Percentiles rank a stretch among this genome's conserved stretches.
Evolutionary conservation across 2,113 vertebrate genomes (phyloP).

Genomic region (Clupea harengus): DNA sequence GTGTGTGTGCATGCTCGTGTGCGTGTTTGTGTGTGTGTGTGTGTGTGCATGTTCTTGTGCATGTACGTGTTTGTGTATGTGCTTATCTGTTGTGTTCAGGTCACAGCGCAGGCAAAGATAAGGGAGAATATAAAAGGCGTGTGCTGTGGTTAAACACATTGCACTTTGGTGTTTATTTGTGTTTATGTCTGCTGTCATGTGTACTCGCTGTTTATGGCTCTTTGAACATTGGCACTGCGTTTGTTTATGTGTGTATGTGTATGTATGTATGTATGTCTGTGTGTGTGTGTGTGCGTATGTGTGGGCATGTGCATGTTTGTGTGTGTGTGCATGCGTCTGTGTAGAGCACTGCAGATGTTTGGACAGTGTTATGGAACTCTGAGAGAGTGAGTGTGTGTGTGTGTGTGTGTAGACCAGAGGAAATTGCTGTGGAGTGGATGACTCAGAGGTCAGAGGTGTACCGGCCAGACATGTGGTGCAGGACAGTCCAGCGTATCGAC

Average conservation of each 20-base stretch:
- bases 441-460: neutral
- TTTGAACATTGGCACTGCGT: too few species aligned
- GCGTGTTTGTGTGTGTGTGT: neutral
- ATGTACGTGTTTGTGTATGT: neutral
- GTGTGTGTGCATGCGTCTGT: neutral
- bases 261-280: neutral
- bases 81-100: too few species aligned
- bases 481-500: neutral
- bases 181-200: too few species aligned
- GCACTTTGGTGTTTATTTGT: too few species aligned
- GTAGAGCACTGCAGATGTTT: neutral
- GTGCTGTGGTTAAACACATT: too few species aligned
- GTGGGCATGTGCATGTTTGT: neutral
- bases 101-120: too few species aligned
- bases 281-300: neutral
- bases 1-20: neutral
- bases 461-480: neutral
- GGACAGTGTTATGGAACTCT: neutral
- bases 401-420: slow-evolving; percentile 6
- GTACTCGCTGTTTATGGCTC: too few species aligned
- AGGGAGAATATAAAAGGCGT: too few species aligned
- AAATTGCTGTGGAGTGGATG: slow-evolving; percentile 8
- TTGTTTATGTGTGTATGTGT: neutral
- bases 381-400: neutral
- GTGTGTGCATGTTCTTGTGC: neutral